Evolutionary conservation across 2,797 vertebrate genomes (phyloP).

Genomic region (Syndactyla subalaris): DNA sequence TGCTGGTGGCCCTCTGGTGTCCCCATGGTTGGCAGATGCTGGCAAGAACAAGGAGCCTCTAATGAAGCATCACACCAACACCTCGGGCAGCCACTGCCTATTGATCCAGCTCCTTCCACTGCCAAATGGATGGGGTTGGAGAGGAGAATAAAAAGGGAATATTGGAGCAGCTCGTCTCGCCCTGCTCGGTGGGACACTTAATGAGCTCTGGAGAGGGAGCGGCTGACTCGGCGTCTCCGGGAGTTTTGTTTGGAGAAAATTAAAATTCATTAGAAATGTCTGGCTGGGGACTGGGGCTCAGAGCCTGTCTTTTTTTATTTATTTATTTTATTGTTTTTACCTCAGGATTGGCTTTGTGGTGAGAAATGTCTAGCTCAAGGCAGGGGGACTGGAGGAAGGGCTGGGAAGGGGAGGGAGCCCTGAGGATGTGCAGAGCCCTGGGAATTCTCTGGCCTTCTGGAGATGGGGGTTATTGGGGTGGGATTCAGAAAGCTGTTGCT

Average conservation of each 20-base stretch:
- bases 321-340: not conserved
- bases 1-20: not conserved
- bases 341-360: not conserved
- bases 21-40: accelerated
- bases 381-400: not conserved
- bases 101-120: not conserved
- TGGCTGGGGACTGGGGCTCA: not conserved
- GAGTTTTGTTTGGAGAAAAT: not conserved
- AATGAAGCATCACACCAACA: accelerated
- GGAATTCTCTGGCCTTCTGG: not conserved
- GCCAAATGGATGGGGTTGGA: not conserved
- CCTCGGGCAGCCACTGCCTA: not conserved
- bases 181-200: not conserved
- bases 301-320: not conserved
- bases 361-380: accelerated
- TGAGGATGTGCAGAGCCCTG: not conserved
- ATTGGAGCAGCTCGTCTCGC: not conserved
- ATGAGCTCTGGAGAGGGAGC: not conserved
- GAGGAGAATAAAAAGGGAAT: not conserved
- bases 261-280: not conserved
- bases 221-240: accelerated
- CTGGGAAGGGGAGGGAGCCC: not conserved
- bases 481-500: not conserved
- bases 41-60: not conserved
- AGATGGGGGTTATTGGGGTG: not conserved